Evolutionary conservation across 2,888 invertebrate species (phyloP), one percentile per base, ranked within the genome.

Genomic region (Carabus problematicus): DNA sequence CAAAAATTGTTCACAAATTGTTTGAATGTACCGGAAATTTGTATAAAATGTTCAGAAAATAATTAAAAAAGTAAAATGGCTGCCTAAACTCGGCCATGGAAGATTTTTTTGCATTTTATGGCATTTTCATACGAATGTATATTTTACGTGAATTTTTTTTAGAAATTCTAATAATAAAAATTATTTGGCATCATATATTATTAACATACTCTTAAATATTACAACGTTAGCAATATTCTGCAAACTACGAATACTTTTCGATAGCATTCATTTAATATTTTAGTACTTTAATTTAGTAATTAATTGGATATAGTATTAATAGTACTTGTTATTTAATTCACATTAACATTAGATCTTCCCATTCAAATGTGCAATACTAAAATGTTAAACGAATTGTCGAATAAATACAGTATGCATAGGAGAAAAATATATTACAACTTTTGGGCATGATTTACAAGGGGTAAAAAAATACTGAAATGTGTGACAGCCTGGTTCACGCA

Each of bases 401-500:
- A 14, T 47, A 55, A 69, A 55, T 61, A 61, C 61, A 55, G n/a
- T 55, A 61, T 68, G 61, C 61, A 68, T 54, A 68, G 68, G 68
- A 68, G 60, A 68, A 68, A 68, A 69, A 69, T 69, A 69, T 69
- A 56, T 69, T 69, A 69, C 69, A 69, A 69, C 52, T 69, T 69
- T 56, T 56, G 61, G 69, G 62, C 55, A 9, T 55, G 54, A 69
- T 69, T 62, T 69, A 69, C 69, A 69, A 67, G 67, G 67, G 67
- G 54, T 54, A 62, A 69, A 69, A 69, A 62, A 66, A 66, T 66
- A 66, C 54, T 60, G 60, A 67, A 67, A 67, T 60, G 61, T 68
- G 45, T 55, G 52, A 73, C 71, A 72, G 73, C 75, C 74, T 71
- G 73, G 71, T 76, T 75, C 75, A 75, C 75, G 74, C 72, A 72